Evolutionary conservation across 2,113 vertebrate species (phyloP).

Genomic region (Mesocricetus auratus): DNA sequence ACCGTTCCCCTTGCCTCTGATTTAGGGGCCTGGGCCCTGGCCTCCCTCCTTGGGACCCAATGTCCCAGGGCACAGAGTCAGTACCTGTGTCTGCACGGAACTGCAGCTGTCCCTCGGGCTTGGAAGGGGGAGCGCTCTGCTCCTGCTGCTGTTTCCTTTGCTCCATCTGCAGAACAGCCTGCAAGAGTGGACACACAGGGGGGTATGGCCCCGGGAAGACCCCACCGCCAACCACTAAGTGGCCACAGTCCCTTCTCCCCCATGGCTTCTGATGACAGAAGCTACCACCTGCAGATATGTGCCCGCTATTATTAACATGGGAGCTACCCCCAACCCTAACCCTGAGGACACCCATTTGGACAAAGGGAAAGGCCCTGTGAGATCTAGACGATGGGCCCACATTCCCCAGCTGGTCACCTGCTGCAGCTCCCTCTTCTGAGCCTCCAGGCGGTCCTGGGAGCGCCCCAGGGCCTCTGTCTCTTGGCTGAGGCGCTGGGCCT

Average conservation of each 20-base stretch:
- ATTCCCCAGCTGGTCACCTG: constrained; percentile 86
- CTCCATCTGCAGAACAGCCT: constrained; percentile 94
- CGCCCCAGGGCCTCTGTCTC: constrained; percentile 93
- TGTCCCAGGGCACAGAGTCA: background rate
- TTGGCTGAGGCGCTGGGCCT: constrained; percentile 88
- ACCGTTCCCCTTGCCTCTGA: background rate
- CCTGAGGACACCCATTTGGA: background rate
- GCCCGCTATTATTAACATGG: rapidly evolving
- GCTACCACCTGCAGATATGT: rapidly evolving
- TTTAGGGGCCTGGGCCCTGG: too few species aligned
- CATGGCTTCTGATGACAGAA: background rate
- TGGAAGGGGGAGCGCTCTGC: constrained; percentile 67
- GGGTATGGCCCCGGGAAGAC: background rate
- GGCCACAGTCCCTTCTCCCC: background rate
- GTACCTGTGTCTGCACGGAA: constrained; percentile 84
- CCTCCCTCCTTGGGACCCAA: background rate
- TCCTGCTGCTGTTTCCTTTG: constrained; percentile 88
- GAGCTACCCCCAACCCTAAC: background rate
- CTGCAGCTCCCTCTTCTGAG: constrained; percentile 93
- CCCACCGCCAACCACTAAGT: background rate
- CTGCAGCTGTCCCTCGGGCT: constrained; percentile 88
- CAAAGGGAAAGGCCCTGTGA: too few species aligned
- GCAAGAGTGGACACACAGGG: background rate
- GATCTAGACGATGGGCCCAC: background rate
- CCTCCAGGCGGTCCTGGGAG: constrained; percentile 92